phyloP scores from a whole-genome alignment of 2,113 vertebrate genomes.

The Gallinago jamesoni region DNA sequence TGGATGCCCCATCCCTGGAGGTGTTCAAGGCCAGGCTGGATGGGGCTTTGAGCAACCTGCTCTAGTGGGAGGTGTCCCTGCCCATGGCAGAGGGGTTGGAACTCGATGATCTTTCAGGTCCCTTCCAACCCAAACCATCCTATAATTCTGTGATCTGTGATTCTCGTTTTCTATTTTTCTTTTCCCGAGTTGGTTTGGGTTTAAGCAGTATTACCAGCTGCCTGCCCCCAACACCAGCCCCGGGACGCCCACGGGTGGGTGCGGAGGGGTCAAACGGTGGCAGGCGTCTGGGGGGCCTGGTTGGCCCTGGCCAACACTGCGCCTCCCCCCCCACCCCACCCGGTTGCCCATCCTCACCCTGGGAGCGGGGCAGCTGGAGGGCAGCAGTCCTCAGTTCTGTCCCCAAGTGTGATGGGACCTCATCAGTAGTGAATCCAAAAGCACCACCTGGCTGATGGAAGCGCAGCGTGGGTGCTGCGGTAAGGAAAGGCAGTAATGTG shows the following conservation, averaged over 20 bases:
- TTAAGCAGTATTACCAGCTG: no score
- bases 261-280: not conserved
- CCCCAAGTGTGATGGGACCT: accelerated
- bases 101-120: no score
- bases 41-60: no score
- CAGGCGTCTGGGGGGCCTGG: accelerated
- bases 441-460: not conserved
- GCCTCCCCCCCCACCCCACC: no score
- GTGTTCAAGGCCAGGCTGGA: no score
- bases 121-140: no score
- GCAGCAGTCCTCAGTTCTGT: accelerated
- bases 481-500: accelerated
- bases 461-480: not conserved
- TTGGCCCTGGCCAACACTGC: not conserved
- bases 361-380: accelerated
- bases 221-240: not conserved
- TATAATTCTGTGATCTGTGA: no score
- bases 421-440: accelerated
- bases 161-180: no score
- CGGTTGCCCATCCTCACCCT: accelerated
- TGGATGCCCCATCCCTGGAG: no score
- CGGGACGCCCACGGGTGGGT: no score
- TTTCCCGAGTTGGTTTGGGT: not conserved
- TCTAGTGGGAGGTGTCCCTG: no score
- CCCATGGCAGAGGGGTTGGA: no score